These are phyloP conservation scores for Agrotis ipsilon DNA, from an alignment of 2,888 invertebrate species.

Conservation along the genomic window DNA sequence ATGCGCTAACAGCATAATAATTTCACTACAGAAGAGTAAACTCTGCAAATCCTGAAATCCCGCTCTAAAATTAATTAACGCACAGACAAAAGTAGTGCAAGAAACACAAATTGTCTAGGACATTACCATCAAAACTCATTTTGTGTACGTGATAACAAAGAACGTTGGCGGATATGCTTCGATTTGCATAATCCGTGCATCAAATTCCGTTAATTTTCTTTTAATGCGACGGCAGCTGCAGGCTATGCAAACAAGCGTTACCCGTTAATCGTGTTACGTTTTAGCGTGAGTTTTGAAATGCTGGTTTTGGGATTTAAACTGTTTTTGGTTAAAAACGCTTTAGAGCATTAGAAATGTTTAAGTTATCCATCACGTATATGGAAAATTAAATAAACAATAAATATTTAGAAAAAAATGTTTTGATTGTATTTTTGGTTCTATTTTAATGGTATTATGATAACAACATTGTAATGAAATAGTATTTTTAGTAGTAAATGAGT, in stretches of 20 bases:
- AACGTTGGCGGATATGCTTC: conserved; percentile 83
- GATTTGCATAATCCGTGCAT: conserved; percentile 90
- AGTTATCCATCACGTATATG: no score
- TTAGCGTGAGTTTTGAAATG: conserved; percentile 39
- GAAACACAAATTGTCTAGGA: conserved; percentile 73
- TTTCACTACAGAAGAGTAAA: conserved; percentile 21
- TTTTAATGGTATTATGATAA: no score
- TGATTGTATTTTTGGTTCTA: no score
- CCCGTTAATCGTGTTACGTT: conserved; percentile 63
- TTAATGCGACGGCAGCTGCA: conserved; percentile 83
- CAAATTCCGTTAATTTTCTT: conserved; percentile 90
- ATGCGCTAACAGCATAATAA: conserved; percentile 7
- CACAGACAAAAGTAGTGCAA: conserved; percentile 61
- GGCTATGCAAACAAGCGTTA: conserved; percentile 66
- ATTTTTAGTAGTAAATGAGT: no score
- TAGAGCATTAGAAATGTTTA: background rate
- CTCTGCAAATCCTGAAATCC: conserved; percentile 33
- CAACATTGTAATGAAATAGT: no score
- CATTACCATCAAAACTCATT: conserved; percentile 79
- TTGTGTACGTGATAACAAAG: conserved; percentile 86
- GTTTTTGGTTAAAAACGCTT: background rate
- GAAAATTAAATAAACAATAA: no score
- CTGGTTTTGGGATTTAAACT: conserved; percentile 11
- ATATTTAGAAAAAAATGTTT: no score
- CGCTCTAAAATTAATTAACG: conserved; percentile 60